Conservation (phyloP, 2,888 invertebrate genomes). For the Isoperla grammatica region DNA sequence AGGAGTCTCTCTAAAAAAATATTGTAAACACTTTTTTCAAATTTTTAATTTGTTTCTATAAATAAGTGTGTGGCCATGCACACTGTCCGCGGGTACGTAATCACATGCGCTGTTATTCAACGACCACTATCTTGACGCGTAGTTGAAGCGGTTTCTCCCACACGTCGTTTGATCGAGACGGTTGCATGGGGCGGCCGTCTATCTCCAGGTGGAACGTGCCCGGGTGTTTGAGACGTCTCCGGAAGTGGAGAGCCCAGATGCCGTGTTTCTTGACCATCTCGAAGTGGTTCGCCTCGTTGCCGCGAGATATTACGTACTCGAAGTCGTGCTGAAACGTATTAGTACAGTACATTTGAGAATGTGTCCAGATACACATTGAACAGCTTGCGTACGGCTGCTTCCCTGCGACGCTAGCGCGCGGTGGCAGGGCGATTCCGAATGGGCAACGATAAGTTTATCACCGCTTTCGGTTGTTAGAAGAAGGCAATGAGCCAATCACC, state of each 20-base stretch:
- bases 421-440: too few relatives aligned
- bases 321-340: slow-evolving; percentile 49
- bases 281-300: slow-evolving; percentile 53
- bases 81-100: not conserved
- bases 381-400: too few relatives aligned
- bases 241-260: slow-evolving; percentile 56
- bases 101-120: slow-evolving; percentile 40
- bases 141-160: slow-evolving; percentile 53
- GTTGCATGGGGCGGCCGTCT: slow-evolving; percentile 45
- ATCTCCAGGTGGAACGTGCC: slow-evolving; percentile 52
- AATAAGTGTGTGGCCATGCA: too few relatives aligned
- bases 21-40: too few relatives aligned
- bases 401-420: too few relatives aligned
- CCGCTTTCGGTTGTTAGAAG: too few relatives aligned
- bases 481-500: too few relatives aligned
- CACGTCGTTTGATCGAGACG: slow-evolving; percentile 38
- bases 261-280: slow-evolving; percentile 53
- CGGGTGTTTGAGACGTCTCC: slow-evolving; percentile 49
- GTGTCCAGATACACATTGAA: too few relatives aligned
- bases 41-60: too few relatives aligned
- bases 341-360: too few relatives aligned
- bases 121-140: slow-evolving; percentile 48
- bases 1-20: too few relatives aligned
- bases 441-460: too few relatives aligned
- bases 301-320: slow-evolving; percentile 52